Evolutionary conservation across 2,888 invertebrate species (phyloP).

Genomic region (Himalopsyche japonica): DNA sequence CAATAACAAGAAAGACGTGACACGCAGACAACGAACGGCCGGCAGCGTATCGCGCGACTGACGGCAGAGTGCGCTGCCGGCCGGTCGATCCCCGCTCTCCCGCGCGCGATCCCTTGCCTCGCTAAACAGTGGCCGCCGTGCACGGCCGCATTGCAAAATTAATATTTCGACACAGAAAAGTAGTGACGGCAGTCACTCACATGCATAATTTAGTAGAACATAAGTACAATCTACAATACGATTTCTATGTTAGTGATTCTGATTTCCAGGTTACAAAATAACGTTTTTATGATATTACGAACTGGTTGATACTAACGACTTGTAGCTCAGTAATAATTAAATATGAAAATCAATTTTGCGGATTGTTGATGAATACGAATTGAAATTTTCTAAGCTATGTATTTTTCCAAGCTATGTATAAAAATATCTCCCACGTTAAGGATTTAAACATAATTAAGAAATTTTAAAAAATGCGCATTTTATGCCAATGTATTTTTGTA

Average conservation of each 20-base stretch:
- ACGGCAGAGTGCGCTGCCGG: conserved; percentile 31
- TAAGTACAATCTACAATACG: background rate
- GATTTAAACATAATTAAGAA: no score
- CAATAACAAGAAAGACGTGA: conserved; percentile 51
- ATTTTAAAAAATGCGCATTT: no score
- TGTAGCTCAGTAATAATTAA: no score
- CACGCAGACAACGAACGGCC: conserved; percentile 55
- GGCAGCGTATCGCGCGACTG: conserved; percentile 35
- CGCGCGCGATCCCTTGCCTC: conserved; percentile 3
- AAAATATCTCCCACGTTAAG: no score
- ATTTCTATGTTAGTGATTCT: background rate
- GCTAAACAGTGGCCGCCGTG: background rate
- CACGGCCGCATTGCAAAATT: conserved; percentile 15
- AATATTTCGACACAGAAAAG: conserved; percentile 16
- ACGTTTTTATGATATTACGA: background rate
- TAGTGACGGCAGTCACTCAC: background rate
- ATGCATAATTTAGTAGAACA: conserved; percentile 4
- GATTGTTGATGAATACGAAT: no score
- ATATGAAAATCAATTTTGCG: no score
- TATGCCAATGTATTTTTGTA: no score
- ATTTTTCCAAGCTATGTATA: no score
- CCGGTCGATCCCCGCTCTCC: background rate
- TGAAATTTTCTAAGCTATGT: no score
- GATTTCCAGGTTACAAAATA: background rate
- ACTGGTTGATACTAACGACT: no score